A percentile compares a stretch with the other conserved stretches of the same genome.
Evolutionary conservation across 2,797 vertebrate species (phyloP).

Genomic region (Gambusia yucatana): DNA sequence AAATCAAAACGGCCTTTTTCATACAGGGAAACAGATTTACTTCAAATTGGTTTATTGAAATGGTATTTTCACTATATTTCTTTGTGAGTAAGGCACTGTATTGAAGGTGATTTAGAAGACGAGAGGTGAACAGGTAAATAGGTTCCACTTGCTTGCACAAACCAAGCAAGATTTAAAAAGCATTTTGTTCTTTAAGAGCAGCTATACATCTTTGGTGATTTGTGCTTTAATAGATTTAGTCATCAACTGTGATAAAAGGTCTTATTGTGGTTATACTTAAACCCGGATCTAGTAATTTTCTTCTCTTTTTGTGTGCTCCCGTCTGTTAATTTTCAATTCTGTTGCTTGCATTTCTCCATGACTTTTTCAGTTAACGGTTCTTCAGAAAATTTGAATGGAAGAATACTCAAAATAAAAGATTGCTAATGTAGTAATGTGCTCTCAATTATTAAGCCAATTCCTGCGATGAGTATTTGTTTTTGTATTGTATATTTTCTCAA

Average conservation of each 20-base stretch:
- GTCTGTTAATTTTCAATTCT: background rate
- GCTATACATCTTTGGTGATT: conserved; percentile 16
- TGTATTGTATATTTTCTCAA: conserved; percentile 18
- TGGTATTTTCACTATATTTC: conserved; percentile 51
- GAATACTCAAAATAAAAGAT: background rate
- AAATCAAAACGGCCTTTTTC: conserved; percentile 69
- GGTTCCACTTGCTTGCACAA: conserved; percentile 34
- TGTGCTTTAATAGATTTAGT: background rate
- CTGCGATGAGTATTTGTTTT: background rate
- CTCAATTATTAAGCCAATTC: background rate
- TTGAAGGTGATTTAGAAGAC: conserved; percentile 36
- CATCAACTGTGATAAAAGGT: background rate
- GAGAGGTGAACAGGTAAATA: conserved; percentile 55
- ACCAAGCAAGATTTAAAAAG: conserved; percentile 21
- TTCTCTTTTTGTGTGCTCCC: conserved; percentile 4
- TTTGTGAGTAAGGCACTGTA: conserved; percentile 48
- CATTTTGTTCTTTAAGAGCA: conserved; percentile 11
- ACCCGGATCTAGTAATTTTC: background rate
- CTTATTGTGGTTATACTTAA: background rate
- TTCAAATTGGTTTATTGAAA: conserved; percentile 74
- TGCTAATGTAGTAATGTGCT: background rate
- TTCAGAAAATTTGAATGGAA: background rate
- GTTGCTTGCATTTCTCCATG: background rate
- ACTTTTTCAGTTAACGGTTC: background rate
- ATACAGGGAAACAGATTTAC: conserved; percentile 63